These are phyloP conservation scores for Rhodeus uyekii DNA, from an alignment of 2,797 vertebrate species.

Conservation along the genomic window DNA sequence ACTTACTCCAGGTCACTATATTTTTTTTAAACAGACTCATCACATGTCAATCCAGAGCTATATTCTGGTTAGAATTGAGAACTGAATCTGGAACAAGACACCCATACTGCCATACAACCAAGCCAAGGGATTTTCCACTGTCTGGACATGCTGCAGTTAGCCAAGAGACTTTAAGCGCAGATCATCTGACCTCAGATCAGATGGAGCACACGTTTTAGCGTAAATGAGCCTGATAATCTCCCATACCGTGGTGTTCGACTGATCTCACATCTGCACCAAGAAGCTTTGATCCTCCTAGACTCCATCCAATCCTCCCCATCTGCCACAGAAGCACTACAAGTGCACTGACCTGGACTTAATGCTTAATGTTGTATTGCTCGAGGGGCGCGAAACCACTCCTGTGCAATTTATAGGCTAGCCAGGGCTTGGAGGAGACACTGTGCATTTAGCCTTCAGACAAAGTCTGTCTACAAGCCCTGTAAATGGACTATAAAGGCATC, in stretches of 20 bases:
- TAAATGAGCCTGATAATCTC: slow-evolving; percentile 35
- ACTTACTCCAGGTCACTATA: not conserved
- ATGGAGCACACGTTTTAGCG: slow-evolving; percentile 16
- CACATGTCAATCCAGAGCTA: not conserved
- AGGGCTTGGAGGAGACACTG: slow-evolving; percentile 58
- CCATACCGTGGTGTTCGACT: not conserved
- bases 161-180: not conserved
- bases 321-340: slow-evolving; percentile 53
- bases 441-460: slow-evolving; percentile 56
- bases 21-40: not conserved
- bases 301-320: slow-evolving; percentile 30
- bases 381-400: slow-evolving; percentile 57
- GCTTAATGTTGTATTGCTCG: slow-evolving; percentile 54
- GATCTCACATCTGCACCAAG: slow-evolving; percentile 36
- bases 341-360: slow-evolving; percentile 70
- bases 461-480: slow-evolving; percentile 49
- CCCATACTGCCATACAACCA: slow-evolving; percentile 7
- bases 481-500: slow-evolving; percentile 44
- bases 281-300: slow-evolving; percentile 18
- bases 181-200: slow-evolving; percentile 35
- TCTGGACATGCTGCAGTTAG: slow-evolving; percentile 23
- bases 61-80: not conserved
- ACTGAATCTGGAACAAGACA: slow-evolving; percentile 13
- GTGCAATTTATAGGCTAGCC: slow-evolving; percentile 47
- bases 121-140: slow-evolving; percentile 35